phyloP scores from a whole-genome alignment of 2,113 vertebrate species.

The Scopus umbretta region DNA sequence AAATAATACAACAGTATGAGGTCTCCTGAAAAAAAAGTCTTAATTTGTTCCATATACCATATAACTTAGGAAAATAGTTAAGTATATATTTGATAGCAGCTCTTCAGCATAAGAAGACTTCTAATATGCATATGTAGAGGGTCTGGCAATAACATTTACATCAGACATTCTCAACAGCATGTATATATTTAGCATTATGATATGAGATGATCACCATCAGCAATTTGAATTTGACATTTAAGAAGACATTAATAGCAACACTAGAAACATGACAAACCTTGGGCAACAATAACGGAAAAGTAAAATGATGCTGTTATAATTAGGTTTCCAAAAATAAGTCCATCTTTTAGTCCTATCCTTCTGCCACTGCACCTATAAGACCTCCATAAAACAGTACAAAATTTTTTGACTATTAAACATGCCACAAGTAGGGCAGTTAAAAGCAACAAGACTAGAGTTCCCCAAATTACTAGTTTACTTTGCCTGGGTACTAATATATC shows the following conservation, averaged over 20 bases:
- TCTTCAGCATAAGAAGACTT: slow-evolving; percentile 3
- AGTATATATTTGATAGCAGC: background rate
- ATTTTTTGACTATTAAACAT: background rate
- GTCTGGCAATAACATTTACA: slow-evolving; percentile 22
- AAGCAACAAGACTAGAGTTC: background rate
- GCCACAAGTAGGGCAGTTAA: background rate
- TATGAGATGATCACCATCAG: slow-evolving; percentile 44
- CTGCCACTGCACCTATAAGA: background rate
- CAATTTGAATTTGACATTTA: slow-evolving; percentile 35
- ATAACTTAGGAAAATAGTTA: background rate
- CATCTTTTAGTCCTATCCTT: background rate
- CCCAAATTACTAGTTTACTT: background rate
- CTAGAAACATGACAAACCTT: background rate
- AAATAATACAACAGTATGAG: background rate
- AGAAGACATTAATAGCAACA: slow-evolving; percentile 28
- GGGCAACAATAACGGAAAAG: slow-evolving; percentile 16
- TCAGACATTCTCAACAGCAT: background rate
- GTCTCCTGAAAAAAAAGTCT: background rate
- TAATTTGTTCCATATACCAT: background rate
- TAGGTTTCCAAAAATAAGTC: slow-evolving; percentile 25
- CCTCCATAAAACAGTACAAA: background rate
- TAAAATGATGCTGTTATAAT: background rate
- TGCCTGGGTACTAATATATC: background rate
- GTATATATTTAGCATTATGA: slow-evolving; percentile 29
- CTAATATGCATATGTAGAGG: slow-evolving; percentile 23